These are phyloP conservation scores for Coptodon bakossiorum DNA, from an alignment of 2,113 vertebrate genomes.

Conservation along the genomic window DNA sequence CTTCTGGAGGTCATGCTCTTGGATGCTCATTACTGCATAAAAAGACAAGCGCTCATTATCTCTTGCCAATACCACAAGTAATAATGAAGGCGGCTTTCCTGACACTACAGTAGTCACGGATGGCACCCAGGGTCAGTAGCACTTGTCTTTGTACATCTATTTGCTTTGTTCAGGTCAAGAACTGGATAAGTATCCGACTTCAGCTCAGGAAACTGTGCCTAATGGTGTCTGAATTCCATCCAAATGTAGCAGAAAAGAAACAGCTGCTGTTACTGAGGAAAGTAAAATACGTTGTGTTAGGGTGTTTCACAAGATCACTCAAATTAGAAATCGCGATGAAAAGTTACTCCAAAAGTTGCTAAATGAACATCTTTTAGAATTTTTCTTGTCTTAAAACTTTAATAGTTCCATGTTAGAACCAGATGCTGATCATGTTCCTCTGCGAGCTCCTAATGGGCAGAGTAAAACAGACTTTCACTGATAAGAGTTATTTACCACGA, in stretches of 20 bases:
- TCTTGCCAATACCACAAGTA: constrained; percentile 29
- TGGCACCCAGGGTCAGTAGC: constrained; percentile 20
- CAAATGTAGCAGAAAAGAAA: background rate
- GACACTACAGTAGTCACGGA: constrained; percentile 34
- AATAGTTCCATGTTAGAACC: background rate
- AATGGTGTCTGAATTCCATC: background rate
- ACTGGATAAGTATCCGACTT: background rate
- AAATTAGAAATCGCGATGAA: background rate
- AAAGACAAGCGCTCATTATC: constrained; percentile 44
- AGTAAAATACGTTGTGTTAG: background rate
- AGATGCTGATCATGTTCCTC: background rate
- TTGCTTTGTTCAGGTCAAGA: constrained; percentile 2
- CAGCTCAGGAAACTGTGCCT: background rate
- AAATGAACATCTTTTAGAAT: background rate
- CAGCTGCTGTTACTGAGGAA: constrained; percentile 7
- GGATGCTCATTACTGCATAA: constrained; percentile 44
- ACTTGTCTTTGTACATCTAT: constrained; percentile 34
- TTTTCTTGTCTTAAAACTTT: background rate
- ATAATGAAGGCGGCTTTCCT: constrained; percentile 12
- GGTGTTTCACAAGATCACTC: background rate
- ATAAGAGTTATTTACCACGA: constrained; percentile 3
- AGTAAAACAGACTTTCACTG: background rate
- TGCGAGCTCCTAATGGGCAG: background rate
- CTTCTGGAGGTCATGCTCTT: constrained; percentile 45
- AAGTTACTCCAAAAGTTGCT: background rate